A percentile compares a stretch with the other conserved stretches of the same genome.
phyloP scores from a whole-genome alignment of 2,888 invertebrate genomes.

The Aleiodes leptofemur region DNA sequence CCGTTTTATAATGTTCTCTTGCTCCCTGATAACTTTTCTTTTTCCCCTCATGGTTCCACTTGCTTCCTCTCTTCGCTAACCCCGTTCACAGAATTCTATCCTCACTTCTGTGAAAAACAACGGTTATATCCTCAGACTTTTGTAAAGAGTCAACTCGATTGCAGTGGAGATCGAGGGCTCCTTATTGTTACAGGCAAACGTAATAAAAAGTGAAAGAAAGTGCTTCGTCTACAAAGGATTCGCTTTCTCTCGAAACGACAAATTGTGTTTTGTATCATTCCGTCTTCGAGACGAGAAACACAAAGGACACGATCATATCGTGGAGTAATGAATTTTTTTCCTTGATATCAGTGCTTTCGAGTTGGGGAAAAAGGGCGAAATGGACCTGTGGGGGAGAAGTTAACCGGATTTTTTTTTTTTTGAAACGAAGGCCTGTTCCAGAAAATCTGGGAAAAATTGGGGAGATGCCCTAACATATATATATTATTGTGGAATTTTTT shows the following conservation, averaged over 20 bases:
- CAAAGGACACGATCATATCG: neutral
- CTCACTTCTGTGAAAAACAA: constrained; percentile 38
- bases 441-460: too few species aligned
- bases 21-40: constrained; percentile 26
- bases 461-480: too few species aligned
- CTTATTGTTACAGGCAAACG: constrained; percentile 44
- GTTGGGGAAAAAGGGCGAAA: too few species aligned
- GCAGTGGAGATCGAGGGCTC: constrained; percentile 28
- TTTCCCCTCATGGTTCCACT: neutral
- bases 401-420: too few species aligned
- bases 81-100: constrained; percentile 5
- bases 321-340: constrained; percentile 9
- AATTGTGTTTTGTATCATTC: constrained; percentile 40
- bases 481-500: too few species aligned
- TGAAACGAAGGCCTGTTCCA: too few species aligned
- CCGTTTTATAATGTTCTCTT: constrained; percentile 20
- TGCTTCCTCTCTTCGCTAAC: neutral
- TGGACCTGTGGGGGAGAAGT: too few species aligned
- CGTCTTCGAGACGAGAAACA: constrained; percentile 7
- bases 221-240: constrained; percentile 40
- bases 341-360: neutral
- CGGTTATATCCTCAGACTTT: constrained; percentile 39
- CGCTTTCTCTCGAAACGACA: constrained; percentile 27
- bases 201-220: constrained; percentile 44
- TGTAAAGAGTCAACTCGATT: constrained; percentile 45